Evolutionary conservation across 2,888 invertebrate genomes (phyloP), one percentile per base, ranked within the genome.

Genomic region (Campoletis raptor): DNA sequence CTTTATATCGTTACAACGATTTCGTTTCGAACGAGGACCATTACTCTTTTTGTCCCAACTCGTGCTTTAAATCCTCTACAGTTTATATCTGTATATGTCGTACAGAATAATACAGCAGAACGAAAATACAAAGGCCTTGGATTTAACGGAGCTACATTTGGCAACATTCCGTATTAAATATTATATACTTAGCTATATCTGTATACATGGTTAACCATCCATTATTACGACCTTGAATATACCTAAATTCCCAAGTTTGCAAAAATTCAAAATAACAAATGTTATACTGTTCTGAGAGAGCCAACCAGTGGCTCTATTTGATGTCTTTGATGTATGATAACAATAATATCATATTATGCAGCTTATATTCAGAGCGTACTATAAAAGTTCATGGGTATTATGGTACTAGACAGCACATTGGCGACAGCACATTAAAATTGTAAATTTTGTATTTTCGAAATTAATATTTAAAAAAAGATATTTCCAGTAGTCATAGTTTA

Each of bases 111-210:
- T 37, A n/a, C 72, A 52, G 24, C 45, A 57, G 64, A 54, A 64
- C 30, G 66, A 54, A 67, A 36, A 42, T 48, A 81, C 37, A 67
- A 77, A 73, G 57, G 66, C 48, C 67, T 57, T 15, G 78, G 79
- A 79, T 82, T 82, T 74, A 82, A 82, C 73, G 72, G 69, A 78
- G 73, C 48, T 74, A 70, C 74, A 52, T 85, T 76, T 76, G 30
- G 61, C 42, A 61, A 82, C 73, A 66, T 82, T 61, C 69, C 57
- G 30, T 24, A 52, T 45, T 76, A 6, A 64, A 57, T 57, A 24
- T 40, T 6, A 52, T n/a, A 21, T 15, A 30, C 52, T 18, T 48
- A 37, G 24, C 37, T 37, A 40, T 57, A 9, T 45, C 42, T 9
- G 24, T 54, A 24, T 36, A 45, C n/a, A 45, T 12, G 5, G 30